Evolutionary conservation across 1,140 invertebrate genomes (phyloP).

Genomic region (Drosophila ohnishii): DNA sequence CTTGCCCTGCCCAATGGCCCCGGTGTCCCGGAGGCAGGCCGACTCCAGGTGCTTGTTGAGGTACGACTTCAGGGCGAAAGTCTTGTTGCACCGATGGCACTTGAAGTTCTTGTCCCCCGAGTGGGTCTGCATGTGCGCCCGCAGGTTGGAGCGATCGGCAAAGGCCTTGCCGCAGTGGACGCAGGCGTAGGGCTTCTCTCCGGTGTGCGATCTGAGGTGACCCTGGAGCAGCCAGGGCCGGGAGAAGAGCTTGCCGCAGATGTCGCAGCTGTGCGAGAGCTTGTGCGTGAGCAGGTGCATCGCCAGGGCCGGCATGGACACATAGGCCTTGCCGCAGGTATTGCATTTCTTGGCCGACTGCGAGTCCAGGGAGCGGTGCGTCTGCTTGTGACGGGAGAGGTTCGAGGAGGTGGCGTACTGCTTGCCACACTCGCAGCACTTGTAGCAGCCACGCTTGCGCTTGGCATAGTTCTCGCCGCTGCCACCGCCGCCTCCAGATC

Average conservation of each 20-base stretch:
- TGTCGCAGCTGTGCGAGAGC: slow-evolving; percentile 94
- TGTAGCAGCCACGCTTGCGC: slow-evolving; percentile 87
- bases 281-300: slow-evolving; percentile 98
- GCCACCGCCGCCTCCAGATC: slow-evolving; percentile 1
- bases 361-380: slow-evolving; percentile 96
- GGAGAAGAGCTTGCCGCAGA: slow-evolving; percentile 97
- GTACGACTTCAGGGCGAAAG: slow-evolving; percentile 98
- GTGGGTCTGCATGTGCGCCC: slow-evolving; percentile 97
- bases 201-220: slow-evolving; percentile 87
- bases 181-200: slow-evolving; percentile 88
- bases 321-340: slow-evolving; percentile 97
- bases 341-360: slow-evolving; percentile 96
- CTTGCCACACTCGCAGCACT: slow-evolving; percentile 98
- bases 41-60: slow-evolving; percentile 98
- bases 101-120: slow-evolving; percentile 95
- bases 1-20: slow-evolving; percentile 51
- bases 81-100: slow-evolving; percentile 94
- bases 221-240: slow-evolving; percentile 96
- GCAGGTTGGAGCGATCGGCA: slow-evolving; percentile 90
- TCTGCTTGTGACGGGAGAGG: slow-evolving; percentile 98
- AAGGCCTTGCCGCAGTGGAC: slow-evolving; percentile 87
- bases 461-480: slow-evolving; percentile 87
- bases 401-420: slow-evolving; percentile 98
- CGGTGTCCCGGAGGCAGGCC: slow-evolving; percentile 86
- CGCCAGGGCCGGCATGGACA: slow-evolving; percentile 97